These are phyloP conservation scores for Chironomus tepperi DNA, from an alignment of 1,140 invertebrate genomes.

Conservation along the genomic window DNA sequence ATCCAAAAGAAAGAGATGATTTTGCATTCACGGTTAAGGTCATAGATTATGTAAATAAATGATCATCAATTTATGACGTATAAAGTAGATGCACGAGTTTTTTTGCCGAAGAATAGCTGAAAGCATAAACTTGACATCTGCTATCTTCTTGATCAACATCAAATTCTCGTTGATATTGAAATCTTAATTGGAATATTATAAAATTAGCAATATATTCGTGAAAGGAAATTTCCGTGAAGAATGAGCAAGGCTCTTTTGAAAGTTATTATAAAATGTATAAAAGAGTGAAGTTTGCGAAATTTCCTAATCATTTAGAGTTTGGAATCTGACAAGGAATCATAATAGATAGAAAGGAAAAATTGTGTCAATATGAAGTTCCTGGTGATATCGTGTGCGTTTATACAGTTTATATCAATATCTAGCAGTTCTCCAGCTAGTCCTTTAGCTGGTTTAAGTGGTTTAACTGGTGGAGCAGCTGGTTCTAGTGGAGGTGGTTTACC, in stretches of 20 bases:
- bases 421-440: background rate
- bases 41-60: background rate
- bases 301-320: background rate
- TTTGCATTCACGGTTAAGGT: background rate
- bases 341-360: background rate
- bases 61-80: background rate
- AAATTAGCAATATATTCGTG: background rate
- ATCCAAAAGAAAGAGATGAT: no score
- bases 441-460: background rate
- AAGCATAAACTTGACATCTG: no score
- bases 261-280: background rate
- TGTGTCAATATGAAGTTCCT: background rate
- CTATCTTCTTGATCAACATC: background rate
- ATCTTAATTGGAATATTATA: background rate
- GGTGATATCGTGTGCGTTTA: background rate
- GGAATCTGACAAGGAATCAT: background rate
- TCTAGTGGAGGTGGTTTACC: background rate
- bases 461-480: background rate
- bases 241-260: background rate
- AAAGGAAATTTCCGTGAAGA: background rate
- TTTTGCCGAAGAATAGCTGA: no score
- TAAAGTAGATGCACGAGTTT: no score
- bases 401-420: background rate
- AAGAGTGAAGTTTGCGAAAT: background rate
- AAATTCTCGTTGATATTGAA: background rate